phyloP scores from a whole-genome alignment of 2,888 invertebrate species.

The Erynnis tages region DNA sequence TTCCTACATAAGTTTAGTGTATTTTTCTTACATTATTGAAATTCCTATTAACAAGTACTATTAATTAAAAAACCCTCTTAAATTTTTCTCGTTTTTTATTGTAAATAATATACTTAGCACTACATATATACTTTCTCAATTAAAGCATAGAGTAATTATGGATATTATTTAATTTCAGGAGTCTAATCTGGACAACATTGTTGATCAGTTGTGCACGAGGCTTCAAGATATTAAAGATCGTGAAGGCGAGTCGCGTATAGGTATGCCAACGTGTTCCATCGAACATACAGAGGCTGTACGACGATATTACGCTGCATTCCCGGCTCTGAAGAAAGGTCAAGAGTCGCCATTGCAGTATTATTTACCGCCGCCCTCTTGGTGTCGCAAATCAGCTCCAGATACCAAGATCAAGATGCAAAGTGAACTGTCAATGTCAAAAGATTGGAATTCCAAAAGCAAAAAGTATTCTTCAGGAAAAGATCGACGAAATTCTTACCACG shows the following conservation, averaged over 20 bases:
- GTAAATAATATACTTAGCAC: too few species aligned
- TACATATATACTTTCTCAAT: too few species aligned
- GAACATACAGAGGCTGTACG: constrained; percentile 85
- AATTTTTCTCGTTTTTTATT: too few species aligned
- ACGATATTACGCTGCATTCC: constrained; percentile 90
- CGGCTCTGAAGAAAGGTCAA: constrained; percentile 82
- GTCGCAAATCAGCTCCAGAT: constrained; percentile 55
- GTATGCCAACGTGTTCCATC: constrained; percentile 76
- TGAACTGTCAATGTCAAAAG: constrained; percentile 58
- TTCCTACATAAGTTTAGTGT: too few species aligned
- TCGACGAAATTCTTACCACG: constrained; percentile 69
- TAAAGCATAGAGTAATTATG: too few species aligned
- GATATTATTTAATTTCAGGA: constrained; percentile 79
- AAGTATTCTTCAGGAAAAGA: constrained; percentile 64
- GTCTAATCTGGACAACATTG: constrained; percentile 89
- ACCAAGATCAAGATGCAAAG: constrained; percentile 67
- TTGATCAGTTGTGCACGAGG: constrained; percentile 91
- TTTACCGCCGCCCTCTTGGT: constrained; percentile 73
- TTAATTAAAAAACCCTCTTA: too few species aligned
- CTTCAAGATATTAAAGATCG: constrained; percentile 85
- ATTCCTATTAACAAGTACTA: too few species aligned
- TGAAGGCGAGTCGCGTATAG: constrained; percentile 66
- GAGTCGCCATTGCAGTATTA: constrained; percentile 70
- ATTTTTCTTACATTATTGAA: too few species aligned
- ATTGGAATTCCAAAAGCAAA: constrained; percentile 64